Conservation (phyloP, 2,113 vertebrate genomes). For the Anarrhichthys ocellatus region DNA sequence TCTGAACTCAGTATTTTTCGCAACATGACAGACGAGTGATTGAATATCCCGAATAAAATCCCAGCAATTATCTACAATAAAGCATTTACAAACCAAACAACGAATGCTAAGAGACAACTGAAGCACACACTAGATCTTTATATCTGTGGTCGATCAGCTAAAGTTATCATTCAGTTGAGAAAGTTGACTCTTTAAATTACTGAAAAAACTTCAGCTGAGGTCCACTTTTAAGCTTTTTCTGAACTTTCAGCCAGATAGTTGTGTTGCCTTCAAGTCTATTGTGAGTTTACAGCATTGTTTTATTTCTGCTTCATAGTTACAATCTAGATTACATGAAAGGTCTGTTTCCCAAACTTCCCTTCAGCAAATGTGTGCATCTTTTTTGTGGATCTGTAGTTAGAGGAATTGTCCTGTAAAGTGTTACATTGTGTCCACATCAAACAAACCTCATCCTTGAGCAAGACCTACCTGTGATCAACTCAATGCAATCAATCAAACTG, state of each 20-base stretch:
- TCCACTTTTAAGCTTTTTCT: too few relatives aligned
- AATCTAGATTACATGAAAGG: background rate
- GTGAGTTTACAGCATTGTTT: background rate
- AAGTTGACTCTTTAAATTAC: background rate
- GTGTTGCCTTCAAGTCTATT: too few relatives aligned
- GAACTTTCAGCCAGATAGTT: too few relatives aligned
- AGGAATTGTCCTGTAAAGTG: background rate
- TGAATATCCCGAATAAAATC: background rate
- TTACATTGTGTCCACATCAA: background rate
- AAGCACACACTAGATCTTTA: background rate
- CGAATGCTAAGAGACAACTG: background rate
- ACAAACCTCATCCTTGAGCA: too few relatives aligned
- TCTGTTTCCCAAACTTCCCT: background rate
- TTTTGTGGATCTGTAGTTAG: background rate
- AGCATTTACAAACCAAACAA: background rate
- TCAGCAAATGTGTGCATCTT: background rate
- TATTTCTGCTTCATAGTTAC: background rate
- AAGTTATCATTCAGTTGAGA: background rate
- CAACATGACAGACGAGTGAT: background rate
- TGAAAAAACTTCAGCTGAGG: too few relatives aligned
- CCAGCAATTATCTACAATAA: background rate
- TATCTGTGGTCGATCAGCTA: too few relatives aligned
- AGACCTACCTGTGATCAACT: too few relatives aligned
- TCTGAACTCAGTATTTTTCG: background rate
- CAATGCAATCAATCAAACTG: too few relatives aligned